These are phyloP conservation scores for Phalangium opilio DNA, from an alignment of 2,888 invertebrate genomes.

Conservation along the genomic window DNA sequence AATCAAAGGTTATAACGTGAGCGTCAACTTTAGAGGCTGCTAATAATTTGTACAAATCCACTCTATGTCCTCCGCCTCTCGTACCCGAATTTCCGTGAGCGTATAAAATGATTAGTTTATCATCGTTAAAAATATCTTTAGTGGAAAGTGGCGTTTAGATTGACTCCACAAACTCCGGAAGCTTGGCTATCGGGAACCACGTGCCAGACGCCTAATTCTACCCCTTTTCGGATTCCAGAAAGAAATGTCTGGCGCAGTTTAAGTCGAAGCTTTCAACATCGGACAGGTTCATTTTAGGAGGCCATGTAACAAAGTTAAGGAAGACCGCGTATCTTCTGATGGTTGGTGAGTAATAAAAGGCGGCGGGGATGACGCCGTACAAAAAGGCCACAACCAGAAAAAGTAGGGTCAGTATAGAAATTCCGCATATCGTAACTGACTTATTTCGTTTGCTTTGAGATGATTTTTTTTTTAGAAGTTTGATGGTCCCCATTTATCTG, in stretches of 20 bases:
- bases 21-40: conserved; percentile 41
- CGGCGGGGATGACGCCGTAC: conserved; percentile 10
- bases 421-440: too few relatives aligned
- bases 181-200: conserved; percentile 49
- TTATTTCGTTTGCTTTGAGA: too few relatives aligned
- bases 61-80: conserved; percentile 51
- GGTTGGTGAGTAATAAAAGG: conserved; percentile 13
- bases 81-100: conserved; percentile 60
- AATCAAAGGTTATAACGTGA: conserved; percentile 66
- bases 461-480: too few relatives aligned
- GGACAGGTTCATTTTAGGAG: conserved; percentile 28
- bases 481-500: too few relatives aligned
- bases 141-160: background rate
- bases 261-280: conserved; percentile 42
- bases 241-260: conserved; percentile 49
- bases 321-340: conserved; percentile 9
- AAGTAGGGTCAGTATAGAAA: too few relatives aligned
- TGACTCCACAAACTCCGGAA: background rate
- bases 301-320: conserved; percentile 13
- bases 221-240: conserved; percentile 41
- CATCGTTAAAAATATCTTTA: conserved; percentile 10
- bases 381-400: conserved; percentile 6
- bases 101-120: conserved; percentile 43
- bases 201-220: conserved; percentile 49
- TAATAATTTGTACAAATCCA: conserved; percentile 56